These are phyloP conservation scores for Phycodurus eques DNA, from an alignment of 2,113 vertebrate genomes.

Conservation along the genomic window DNA sequence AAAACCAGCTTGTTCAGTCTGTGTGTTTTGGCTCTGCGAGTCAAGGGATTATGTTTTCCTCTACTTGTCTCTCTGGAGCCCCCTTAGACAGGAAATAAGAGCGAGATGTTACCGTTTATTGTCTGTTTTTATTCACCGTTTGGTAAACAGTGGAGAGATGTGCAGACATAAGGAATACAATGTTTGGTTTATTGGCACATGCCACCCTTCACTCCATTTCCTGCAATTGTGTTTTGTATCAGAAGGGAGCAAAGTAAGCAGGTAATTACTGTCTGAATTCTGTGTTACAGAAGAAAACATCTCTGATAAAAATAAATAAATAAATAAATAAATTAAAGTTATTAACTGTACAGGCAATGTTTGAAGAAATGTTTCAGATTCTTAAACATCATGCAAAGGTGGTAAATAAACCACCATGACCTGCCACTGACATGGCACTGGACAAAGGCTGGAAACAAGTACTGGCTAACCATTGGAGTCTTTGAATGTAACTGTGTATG, in stretches of 20 bases:
- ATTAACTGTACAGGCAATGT: background rate
- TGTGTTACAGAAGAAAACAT: background rate
- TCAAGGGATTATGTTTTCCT: constrained; percentile 3
- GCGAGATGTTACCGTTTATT: constrained; percentile 1
- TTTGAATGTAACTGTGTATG: too few species aligned
- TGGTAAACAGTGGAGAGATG: constrained; percentile 4
- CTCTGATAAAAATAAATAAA: background rate
- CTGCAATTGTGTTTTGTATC: constrained; percentile 40
- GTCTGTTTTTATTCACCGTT: constrained; percentile 21
- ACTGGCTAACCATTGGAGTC: background rate
- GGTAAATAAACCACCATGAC: background rate
- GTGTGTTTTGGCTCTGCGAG: constrained; percentile 15
- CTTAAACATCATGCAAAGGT: background rate
- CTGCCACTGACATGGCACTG: too few species aligned
- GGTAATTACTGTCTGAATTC: background rate
- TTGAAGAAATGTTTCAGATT: background rate
- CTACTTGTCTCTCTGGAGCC: background rate
- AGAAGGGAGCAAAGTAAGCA: constrained; percentile 9
- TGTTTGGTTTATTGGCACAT: constrained; percentile 22
- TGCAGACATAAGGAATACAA: background rate
- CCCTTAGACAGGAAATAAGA: constrained; percentile 27
- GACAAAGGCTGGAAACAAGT: too few species aligned
- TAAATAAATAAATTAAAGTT: background rate
- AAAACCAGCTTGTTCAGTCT: constrained; percentile 19
- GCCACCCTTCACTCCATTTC: constrained; percentile 17